A percentile compares a stretch with the other conserved stretches of the same genome.
These are phyloP conservation scores for Alaudala cheleensis DNA, from an alignment of 2,113 vertebrate genomes.

Conservation along the genomic window DNA sequence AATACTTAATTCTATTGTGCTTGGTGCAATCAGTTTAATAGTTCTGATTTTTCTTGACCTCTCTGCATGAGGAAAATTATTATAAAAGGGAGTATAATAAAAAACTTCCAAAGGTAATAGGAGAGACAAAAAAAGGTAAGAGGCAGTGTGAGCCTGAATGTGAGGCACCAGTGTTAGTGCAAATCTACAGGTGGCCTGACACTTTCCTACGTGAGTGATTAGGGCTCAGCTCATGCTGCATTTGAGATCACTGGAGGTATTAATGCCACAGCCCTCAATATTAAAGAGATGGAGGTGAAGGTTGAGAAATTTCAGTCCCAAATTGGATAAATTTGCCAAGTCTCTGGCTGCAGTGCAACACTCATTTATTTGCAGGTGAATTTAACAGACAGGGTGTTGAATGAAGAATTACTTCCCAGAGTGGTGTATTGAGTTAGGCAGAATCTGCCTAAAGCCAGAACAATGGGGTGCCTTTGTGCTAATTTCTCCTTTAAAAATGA, in stretches of 20 bases:
- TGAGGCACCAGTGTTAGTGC: background rate
- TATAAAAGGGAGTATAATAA: background rate
- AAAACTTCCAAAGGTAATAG: background rate
- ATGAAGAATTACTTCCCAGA: constrained; percentile 34
- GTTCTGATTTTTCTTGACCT: background rate
- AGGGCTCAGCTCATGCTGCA: constrained; percentile 11
- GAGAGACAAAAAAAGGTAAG: background rate
- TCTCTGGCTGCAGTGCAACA: background rate
- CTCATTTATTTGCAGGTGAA: constrained; percentile 45
- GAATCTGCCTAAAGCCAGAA: constrained; percentile 18
- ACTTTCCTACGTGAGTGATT: background rate
- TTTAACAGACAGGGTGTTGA: constrained; percentile 37
- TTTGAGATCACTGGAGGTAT: background rate
- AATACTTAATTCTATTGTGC: constrained; percentile 7
- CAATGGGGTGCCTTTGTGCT: constrained; percentile 9
- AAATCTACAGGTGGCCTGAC: background rate
- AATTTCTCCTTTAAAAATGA: constrained; percentile 35
- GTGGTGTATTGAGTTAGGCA: background rate
- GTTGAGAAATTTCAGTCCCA: constrained; percentile 19
- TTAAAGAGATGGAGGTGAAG: constrained; percentile 5
- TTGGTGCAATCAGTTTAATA: background rate
- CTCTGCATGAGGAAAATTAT: background rate
- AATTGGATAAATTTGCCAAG: constrained; percentile 32
- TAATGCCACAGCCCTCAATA: background rate
- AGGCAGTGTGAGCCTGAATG: background rate